A percentile compares a stretch with the other conserved stretches of the same genome.
phyloP scores from a whole-genome alignment of 2,797 vertebrate species.

The Hippocampus kuda region DNA sequence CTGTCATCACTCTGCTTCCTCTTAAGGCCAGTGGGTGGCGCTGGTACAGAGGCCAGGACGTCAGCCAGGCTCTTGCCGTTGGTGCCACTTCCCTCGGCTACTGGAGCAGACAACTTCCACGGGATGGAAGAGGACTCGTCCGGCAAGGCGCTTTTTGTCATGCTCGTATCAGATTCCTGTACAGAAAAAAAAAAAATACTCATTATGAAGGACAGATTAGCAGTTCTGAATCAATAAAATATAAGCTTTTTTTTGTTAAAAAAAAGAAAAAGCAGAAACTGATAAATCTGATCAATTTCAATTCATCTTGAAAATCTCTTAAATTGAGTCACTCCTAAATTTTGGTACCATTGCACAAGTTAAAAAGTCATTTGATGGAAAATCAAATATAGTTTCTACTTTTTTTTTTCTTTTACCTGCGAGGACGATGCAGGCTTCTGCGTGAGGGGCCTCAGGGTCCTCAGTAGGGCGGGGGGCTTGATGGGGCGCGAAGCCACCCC shows the following conservation, averaged over 20 bases:
- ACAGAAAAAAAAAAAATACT: not conserved
- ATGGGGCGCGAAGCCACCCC: constrained; percentile 59
- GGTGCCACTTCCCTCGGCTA: constrained; percentile 54
- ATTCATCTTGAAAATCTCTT: too few species aligned
- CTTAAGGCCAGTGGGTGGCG: constrained; percentile 63
- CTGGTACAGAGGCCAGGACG: constrained; percentile 63
- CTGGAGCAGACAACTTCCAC: constrained; percentile 22
- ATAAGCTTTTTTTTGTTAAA: too few species aligned
- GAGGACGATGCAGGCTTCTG: constrained; percentile 53
- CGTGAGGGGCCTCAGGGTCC: constrained; percentile 50
- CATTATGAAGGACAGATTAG: not conserved
- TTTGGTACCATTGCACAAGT: not conserved
- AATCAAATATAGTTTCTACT: not conserved
- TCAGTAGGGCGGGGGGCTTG: constrained; percentile 67
- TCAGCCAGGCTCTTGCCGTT: constrained; percentile 61
- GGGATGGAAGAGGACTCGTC: constrained; percentile 49
- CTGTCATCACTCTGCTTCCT: constrained; percentile 68
- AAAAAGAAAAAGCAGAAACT: too few species aligned
- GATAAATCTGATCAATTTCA: too few species aligned
- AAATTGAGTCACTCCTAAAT: too few species aligned
- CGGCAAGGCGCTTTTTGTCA: constrained; percentile 59
- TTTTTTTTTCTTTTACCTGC: constrained; percentile 54
- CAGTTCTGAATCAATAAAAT: too few species aligned
- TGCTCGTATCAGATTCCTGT: constrained; percentile 62
- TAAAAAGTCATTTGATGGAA: not conserved